These are phyloP conservation scores for Megalurothrips usitatus DNA, from an alignment of 2,888 invertebrate genomes.

Conservation along the genomic window DNA sequence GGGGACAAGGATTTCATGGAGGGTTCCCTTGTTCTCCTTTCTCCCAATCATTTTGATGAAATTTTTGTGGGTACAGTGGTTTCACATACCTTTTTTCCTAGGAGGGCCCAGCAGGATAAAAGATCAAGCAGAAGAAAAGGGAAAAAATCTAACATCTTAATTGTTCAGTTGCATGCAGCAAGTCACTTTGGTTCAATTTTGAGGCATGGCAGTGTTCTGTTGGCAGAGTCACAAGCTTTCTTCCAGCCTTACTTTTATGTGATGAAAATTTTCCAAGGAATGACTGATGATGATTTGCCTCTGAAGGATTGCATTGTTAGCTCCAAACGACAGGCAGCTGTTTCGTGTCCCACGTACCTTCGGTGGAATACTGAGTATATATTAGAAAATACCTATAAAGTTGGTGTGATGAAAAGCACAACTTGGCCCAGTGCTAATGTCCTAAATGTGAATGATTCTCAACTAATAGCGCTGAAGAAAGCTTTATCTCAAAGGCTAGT, in stretches of 20 bases:
- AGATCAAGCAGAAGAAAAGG: neutral
- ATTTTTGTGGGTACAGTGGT: conserved; percentile 3
- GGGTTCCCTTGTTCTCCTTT: neutral
- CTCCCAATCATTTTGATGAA: neutral
- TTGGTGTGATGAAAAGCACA: neutral
- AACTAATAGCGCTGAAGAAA: conserved; percentile 60
- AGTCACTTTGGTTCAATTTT: neutral
- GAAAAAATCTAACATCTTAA: neutral
- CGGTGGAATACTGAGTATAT: conserved; percentile 24
- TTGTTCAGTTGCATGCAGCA: neutral
- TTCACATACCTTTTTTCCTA: neutral
- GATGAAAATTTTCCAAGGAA: conserved; percentile 60
- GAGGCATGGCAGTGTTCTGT: conserved; percentile 46
- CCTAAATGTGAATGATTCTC: conserved; percentile 60
- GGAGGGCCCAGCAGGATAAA: neutral
- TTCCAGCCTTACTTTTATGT: conserved; percentile 79
- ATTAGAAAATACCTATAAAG: neutral
- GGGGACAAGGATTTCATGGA: conserved; percentile 2
- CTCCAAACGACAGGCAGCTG: conserved; percentile 41
- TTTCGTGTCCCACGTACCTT: conserved; percentile 46
- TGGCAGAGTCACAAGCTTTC: conserved; percentile 74
- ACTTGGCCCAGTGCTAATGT: conserved; percentile 38
- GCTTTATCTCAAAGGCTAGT: conserved; percentile 68
- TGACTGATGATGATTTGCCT: conserved; percentile 56
- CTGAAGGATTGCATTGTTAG: conserved; percentile 63